A percentile compares a stretch with the other conserved stretches of the same genome.
phyloP scores from a whole-genome alignment of 1,140 invertebrate genomes.

The Trichonephila clavata region DNA sequence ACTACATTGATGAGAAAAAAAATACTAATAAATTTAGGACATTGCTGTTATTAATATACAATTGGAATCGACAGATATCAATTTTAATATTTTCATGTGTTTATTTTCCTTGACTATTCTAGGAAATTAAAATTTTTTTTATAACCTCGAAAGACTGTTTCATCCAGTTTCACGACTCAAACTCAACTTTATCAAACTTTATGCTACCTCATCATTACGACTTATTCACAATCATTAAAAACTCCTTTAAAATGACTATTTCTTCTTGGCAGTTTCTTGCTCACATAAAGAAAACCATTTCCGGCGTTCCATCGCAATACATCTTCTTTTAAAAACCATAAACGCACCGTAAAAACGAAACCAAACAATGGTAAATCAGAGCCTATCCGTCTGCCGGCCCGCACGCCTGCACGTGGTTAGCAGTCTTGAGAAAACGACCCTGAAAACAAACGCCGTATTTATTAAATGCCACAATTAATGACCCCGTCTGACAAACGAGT shows the following conservation, averaged over 20 bases:
- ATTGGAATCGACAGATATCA: too few relatives aligned
- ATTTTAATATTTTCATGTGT: too few relatives aligned
- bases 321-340: neutral
- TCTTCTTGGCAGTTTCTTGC: neutral
- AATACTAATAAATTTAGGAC: too few relatives aligned
- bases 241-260: neutral
- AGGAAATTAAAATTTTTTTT: too few relatives aligned
- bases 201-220: neutral
- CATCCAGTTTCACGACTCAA: too few relatives aligned
- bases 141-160: too few relatives aligned
- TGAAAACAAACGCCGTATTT: constrained; percentile 34
- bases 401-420: neutral
- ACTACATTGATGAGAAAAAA: too few relatives aligned
- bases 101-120: too few relatives aligned
- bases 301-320: neutral
- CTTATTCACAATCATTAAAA: too few relatives aligned
- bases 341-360: neutral
- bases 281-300: neutral
- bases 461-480: neutral
- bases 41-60: too few relatives aligned
- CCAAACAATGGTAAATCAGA: neutral
- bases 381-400: neutral
- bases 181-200: too few relatives aligned
- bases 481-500: constrained; percentile 9
- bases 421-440: neutral